Evolutionary conservation across 2,797 vertebrate species (phyloP).

Genomic region (Sarcophilus harrisii): DNA sequence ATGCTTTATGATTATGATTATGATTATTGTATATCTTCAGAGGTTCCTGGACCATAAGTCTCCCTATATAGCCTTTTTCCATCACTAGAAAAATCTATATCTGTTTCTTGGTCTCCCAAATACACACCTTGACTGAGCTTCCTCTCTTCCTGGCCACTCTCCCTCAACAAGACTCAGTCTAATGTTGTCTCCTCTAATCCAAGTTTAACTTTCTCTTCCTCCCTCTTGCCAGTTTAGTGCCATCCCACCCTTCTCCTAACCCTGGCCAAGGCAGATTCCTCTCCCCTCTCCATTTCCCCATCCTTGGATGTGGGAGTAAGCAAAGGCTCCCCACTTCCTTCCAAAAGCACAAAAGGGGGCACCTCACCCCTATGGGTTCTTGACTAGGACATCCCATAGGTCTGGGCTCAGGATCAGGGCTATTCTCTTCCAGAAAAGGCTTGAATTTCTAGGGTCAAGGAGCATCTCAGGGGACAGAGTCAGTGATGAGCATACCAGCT

Average conservation of each 20-base stretch:
- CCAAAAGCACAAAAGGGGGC: not conserved
- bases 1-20: not conserved
- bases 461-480: not conserved
- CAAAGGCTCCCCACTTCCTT: not conserved
- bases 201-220: not conserved
- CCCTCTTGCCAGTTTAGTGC: not conserved
- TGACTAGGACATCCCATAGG: not conserved
- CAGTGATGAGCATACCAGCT: not conserved
- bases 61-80: not conserved
- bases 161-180: not conserved
- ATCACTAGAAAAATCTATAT: not conserved
- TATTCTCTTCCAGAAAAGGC: not conserved
- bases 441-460: not conserved
- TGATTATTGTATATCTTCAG: not conserved
- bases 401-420: not conserved
- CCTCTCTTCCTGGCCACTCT: not conserved
- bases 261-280: not conserved
- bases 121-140: not conserved
- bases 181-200: not conserved
- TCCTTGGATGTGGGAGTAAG: not conserved
- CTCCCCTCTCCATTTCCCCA: not conserved
- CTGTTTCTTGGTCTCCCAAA: not conserved
- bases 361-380: not conserved
- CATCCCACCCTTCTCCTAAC: not conserved
- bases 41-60: not conserved